Conservation (phyloP, 2,113 vertebrate genomes). For the Sporophila hypoxantha region DNA sequence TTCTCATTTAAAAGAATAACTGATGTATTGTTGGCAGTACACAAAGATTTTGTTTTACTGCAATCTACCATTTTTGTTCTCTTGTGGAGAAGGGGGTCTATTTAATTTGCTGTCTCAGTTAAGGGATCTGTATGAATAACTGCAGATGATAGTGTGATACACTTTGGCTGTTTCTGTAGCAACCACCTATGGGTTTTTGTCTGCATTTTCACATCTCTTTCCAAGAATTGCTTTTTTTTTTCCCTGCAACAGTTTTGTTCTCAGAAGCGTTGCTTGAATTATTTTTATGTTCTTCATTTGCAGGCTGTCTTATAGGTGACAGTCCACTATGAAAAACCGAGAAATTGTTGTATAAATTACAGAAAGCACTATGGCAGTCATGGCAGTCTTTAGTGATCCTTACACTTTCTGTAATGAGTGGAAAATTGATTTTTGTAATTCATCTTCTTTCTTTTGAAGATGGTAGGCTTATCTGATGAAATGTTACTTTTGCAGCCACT, state of each 20-base stretch:
- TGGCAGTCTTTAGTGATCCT: not conserved
- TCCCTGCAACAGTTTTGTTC: not conserved
- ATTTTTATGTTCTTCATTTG: constrained; percentile 19
- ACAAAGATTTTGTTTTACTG: not conserved
- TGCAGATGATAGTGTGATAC: not conserved
- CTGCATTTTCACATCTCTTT: constrained; percentile 1
- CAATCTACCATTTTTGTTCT: not conserved
- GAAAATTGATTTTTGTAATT: constrained; percentile 30
- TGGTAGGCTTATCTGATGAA: not conserved
- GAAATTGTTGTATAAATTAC: not conserved
- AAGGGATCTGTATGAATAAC: not conserved
- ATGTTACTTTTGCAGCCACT: not conserved
- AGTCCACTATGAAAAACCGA: not conserved
- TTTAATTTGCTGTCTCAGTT: constrained; percentile 23
- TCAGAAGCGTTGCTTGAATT: not conserved
- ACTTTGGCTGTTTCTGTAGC: constrained; percentile 31
- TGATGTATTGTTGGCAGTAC: not conserved
- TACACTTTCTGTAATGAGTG: not conserved
- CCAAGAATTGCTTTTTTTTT: not conserved
- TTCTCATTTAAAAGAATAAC: constrained; percentile 1
- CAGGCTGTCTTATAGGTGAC: not conserved
- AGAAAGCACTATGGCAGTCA: not conserved
- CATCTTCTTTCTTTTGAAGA: not conserved
- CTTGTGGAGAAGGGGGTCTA: not conserved
- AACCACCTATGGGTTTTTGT: not conserved